phyloP scores from a whole-genome alignment of 2,888 invertebrate genomes.

The Scelioninae gen. 1 region DNA sequence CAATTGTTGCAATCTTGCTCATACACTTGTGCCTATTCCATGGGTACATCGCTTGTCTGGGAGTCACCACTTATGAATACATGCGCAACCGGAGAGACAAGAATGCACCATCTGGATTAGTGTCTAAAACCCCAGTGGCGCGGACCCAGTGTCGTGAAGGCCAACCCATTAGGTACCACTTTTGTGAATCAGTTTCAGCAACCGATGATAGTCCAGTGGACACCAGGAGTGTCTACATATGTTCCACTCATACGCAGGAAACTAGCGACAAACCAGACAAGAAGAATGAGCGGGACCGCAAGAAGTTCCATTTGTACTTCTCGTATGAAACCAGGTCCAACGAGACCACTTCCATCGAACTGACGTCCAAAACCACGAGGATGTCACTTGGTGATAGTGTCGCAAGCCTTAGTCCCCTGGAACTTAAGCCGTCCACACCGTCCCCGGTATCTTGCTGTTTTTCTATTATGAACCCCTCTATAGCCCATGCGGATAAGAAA shows the following conservation, averaged over 20 bases:
- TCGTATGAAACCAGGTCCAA: conserved; percentile 79
- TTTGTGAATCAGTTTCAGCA: conserved; percentile 73
- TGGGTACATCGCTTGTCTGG: conserved; percentile 92
- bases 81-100: conserved; percentile 85
- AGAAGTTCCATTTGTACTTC: conserved; percentile 81
- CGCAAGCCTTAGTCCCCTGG: conserved; percentile 62
- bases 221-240: too few species aligned
- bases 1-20: conserved; percentile 90
- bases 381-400: conserved; percentile 16
- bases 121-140: conserved; percentile 41
- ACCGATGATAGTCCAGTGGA: conserved; percentile 36
- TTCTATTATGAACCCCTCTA: conserved; percentile 76
- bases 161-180: conserved; percentile 75
- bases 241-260: conserved; percentile 70
- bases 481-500: conserved; percentile 62
- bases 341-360: conserved; percentile 80
- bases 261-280: conserved; percentile 27
- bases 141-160: conserved; percentile 30
- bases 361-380: conserved; percentile 74
- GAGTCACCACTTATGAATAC: conserved; percentile 96
- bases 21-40: conserved; percentile 95
- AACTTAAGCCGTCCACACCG: conserved; percentile 80
- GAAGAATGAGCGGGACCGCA: conserved; percentile 66
- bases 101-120: conserved; percentile 28
- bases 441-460: conserved; percentile 83